Conservation (phyloP, 2,797 vertebrate species). For the Furcifer pardalis region DNA sequence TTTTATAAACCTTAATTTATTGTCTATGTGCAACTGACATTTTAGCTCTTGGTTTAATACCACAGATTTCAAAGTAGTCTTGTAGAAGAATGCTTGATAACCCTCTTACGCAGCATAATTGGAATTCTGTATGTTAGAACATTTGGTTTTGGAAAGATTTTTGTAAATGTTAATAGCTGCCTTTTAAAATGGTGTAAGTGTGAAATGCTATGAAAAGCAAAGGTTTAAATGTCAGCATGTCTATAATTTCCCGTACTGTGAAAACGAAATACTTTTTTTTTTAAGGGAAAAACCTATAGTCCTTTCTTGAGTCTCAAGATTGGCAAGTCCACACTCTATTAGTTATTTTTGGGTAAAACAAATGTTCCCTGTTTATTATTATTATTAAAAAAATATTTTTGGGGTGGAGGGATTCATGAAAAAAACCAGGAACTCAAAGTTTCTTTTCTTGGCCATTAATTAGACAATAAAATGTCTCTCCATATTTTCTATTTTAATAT, state of each 20-base stretch:
- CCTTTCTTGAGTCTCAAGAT: conserved; percentile 69
- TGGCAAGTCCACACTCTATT: conserved; percentile 53
- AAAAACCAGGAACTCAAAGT: neutral
- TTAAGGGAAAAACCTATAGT: conserved; percentile 54
- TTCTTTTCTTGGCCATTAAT: neutral
- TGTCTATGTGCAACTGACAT: conserved; percentile 82
- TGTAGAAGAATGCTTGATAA: conserved; percentile 80
- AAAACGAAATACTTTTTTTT: conserved; percentile 70
- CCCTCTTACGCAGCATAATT: conserved; percentile 80
- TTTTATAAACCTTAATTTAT: conserved; percentile 83
- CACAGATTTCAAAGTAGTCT: conserved; percentile 79
- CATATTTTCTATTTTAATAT: too few relatives aligned
- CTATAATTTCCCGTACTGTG: conserved; percentile 79
- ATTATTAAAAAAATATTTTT: too few relatives aligned
- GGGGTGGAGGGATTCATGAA: too few relatives aligned
- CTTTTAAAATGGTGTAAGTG: conserved; percentile 80
- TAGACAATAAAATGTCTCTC: too few relatives aligned
- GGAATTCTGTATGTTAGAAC: conserved; percentile 81
- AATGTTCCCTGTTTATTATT: too few relatives aligned
- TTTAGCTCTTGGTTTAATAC: conserved; percentile 81
- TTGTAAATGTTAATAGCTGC: conserved; percentile 84
- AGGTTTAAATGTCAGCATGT: conserved; percentile 82
- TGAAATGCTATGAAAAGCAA: conserved; percentile 82
- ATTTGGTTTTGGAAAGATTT: conserved; percentile 81
- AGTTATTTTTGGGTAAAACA: too few relatives aligned